These are phyloP conservation scores for Acronicta aceris DNA, from an alignment of 2,888 invertebrate genomes.

Conservation along the genomic window DNA sequence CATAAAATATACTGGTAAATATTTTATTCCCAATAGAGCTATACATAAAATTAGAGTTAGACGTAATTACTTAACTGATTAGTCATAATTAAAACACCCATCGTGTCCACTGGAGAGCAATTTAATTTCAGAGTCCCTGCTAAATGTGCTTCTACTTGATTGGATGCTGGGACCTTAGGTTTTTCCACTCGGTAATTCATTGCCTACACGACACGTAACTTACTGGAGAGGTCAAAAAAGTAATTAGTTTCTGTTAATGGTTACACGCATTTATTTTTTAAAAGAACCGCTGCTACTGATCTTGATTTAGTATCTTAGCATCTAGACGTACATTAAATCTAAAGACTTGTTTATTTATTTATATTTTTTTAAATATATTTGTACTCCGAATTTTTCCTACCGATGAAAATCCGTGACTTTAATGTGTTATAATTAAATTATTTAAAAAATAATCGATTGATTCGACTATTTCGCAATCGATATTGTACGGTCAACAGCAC, in stretches of 20 bases:
- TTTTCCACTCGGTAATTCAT: slow-evolving; percentile 57
- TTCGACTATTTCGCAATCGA: no score
- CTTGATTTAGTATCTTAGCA: no score
- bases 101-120: slow-evolving; percentile 19
- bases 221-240: slow-evolving; percentile 56
- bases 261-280: slow-evolving; percentile 3
- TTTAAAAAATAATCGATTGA: no score
- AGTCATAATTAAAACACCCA: slow-evolving; percentile 31
- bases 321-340: no score
- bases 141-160: slow-evolving; percentile 56
- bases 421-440: no score
- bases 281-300: background rate
- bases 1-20: background rate
- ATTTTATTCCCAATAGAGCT: background rate
- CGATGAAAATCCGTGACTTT: no score
- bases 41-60: slow-evolving; percentile 8
- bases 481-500: no score
- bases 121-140: slow-evolving; percentile 32
- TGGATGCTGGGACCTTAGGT: slow-evolving; percentile 44
- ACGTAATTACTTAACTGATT: slow-evolving; percentile 16
- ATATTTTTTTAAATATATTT: no score
- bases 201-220: slow-evolving; percentile 56
- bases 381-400: no score
- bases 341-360: no score
- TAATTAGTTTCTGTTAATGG: slow-evolving; percentile 54